A percentile compares a stretch with the other conserved stretches of the same genome.
Conservation (phyloP, 2,888 invertebrate genomes). For the Endomychus coccineus region DNA sequence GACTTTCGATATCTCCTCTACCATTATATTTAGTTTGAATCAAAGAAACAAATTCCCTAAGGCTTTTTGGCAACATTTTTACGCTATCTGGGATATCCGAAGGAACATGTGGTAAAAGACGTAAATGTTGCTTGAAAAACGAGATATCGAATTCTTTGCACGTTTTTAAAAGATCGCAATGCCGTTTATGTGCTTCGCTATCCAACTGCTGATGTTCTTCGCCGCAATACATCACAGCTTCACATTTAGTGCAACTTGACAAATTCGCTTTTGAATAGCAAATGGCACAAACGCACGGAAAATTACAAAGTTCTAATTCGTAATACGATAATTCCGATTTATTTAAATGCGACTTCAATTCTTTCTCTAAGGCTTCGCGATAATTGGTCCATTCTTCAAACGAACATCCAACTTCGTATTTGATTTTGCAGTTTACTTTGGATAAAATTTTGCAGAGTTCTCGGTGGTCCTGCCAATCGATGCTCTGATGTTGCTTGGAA, state of each 20-base stretch:
- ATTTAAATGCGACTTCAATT: neutral
- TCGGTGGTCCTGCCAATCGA: neutral
- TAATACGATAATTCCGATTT: neutral
- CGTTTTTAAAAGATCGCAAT: neutral
- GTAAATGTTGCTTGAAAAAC: neutral
- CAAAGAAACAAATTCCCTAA: too few relatives aligned
- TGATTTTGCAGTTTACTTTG: neutral
- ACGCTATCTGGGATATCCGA: neutral
- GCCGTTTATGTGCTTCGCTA: neutral
- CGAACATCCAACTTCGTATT: neutral
- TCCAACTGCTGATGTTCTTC: neutral
- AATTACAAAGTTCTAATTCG: neutral
- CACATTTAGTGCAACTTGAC: neutral
- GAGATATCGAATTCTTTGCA: neutral
- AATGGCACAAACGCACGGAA: conserved; percentile 1
- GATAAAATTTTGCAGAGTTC: neutral
- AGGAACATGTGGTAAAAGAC: too few relatives aligned
- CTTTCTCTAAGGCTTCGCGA: neutral
- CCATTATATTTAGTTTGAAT: too few relatives aligned
- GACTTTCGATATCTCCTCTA: too few relatives aligned
- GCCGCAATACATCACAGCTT: neutral
- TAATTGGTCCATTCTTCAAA: conserved; percentile 1
- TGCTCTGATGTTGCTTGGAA: neutral
- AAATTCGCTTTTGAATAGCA: neutral
- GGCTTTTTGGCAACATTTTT: neutral